Conservation (phyloP, 2,113 vertebrate species). For the Conger conger region DNA sequence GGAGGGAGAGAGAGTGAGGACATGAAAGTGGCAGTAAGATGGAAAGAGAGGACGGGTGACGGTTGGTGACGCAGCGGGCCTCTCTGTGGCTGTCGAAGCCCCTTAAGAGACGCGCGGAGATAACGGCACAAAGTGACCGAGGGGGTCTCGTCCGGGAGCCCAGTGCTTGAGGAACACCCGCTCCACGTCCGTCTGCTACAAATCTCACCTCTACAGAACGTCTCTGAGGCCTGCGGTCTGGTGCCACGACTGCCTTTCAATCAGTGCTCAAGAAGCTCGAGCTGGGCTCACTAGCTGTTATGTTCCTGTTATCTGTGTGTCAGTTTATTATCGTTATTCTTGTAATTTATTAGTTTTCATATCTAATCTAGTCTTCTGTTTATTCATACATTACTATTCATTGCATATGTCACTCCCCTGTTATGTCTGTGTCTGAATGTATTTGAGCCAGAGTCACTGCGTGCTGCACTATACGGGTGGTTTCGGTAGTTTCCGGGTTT, state of each 20-base stretch:
- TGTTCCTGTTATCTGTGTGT: too few species aligned
- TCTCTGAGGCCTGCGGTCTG: neutral
- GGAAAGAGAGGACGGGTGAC: neutral
- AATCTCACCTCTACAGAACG: neutral
- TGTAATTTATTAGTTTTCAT: too few species aligned
- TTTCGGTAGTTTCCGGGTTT: too few species aligned
- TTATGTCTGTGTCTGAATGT: too few species aligned
- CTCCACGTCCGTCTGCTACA: neutral
- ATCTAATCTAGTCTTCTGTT: too few species aligned
- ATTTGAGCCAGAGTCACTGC: too few species aligned
- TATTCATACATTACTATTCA: too few species aligned
- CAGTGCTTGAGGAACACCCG: neutral
- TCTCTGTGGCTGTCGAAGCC: neutral
- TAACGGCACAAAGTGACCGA: neutral
- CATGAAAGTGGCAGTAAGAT: neutral
- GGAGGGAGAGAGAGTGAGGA: neutral
- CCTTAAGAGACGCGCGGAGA: neutral
- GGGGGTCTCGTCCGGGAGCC: neutral
- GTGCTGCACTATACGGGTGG: too few species aligned
- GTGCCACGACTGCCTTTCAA: neutral
- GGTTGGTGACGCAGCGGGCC: neutral
- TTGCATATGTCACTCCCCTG: too few species aligned
- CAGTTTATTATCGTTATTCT: too few species aligned
- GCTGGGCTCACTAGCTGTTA: too few species aligned
- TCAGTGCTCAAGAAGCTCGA: too few species aligned